phyloP scores from a whole-genome alignment of 2,113 vertebrate genomes.

The Corapipo altera region DNA sequence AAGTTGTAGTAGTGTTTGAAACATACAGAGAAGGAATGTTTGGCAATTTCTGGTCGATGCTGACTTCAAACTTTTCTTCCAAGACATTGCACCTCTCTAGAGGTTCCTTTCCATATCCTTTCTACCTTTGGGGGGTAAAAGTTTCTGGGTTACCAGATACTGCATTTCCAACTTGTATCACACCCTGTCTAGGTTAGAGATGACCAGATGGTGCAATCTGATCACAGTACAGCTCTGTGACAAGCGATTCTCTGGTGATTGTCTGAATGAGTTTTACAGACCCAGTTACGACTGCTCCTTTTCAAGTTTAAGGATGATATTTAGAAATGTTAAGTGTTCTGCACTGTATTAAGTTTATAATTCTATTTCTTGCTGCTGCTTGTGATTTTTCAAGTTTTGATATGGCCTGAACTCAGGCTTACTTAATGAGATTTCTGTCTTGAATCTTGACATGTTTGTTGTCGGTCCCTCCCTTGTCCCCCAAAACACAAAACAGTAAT shows the following conservation, averaged over 20 bases:
- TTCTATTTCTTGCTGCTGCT: neutral
- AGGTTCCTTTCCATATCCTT: neutral
- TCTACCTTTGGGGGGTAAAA: neutral
- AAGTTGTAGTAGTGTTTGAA: neutral
- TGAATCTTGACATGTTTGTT: neutral
- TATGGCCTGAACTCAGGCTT: neutral
- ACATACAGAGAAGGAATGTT: neutral
- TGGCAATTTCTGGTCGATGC: neutral
- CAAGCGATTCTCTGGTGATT: slow-evolving; percentile 10
- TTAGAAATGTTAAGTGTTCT: neutral
- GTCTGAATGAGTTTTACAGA: neutral
- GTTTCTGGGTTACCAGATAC: neutral
- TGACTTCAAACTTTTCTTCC: neutral
- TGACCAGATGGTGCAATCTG: slow-evolving; percentile 34
- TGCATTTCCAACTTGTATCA: slow-evolving; percentile 31
- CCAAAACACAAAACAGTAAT: neutral
- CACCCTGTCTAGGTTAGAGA: neutral
- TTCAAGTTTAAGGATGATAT: neutral
- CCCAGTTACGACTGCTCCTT: neutral
- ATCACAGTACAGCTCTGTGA: neutral
- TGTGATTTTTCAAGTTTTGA: neutral
- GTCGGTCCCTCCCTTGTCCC: neutral
- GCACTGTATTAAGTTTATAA: neutral
- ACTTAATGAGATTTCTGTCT: neutral
- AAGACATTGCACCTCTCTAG: neutral